Evolutionary conservation across 2,888 invertebrate species (phyloP).

Genomic region (Watsonalla binaria): DNA sequence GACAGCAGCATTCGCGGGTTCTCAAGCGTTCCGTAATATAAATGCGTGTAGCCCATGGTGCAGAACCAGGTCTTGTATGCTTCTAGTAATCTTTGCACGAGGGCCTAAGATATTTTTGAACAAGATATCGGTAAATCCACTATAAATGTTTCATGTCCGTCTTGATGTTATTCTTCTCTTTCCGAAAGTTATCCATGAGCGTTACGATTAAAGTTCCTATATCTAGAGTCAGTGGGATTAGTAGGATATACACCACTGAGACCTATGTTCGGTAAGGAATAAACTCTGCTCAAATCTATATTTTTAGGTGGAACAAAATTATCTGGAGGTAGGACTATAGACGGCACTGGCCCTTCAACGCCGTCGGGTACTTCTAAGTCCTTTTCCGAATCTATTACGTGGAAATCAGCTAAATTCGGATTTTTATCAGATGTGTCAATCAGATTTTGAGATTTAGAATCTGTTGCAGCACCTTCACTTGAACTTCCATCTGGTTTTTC

Average conservation of each 20-base stretch:
- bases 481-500: background rate
- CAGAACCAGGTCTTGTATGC: no score
- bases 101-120: no score
- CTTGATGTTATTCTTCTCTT: no score
- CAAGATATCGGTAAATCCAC: no score
- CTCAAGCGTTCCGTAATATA: no score
- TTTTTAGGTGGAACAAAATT: slow-evolving; percentile 27
- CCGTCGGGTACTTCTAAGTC: slow-evolving; percentile 71
- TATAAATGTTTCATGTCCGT: no score
- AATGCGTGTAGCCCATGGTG: no score
- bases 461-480: background rate
- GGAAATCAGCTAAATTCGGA: slow-evolving; percentile 50
- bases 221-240: background rate
- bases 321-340: slow-evolving; percentile 54
- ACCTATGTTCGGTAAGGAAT: background rate
- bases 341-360: slow-evolving; percentile 64
- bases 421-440: slow-evolving; percentile 23
- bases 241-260: background rate
- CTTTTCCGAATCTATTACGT: slow-evolving; percentile 62
- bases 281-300: background rate
- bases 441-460: background rate
- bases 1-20: no score
- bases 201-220: background rate
- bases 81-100: no score
- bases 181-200: background rate